Percentiles rank a stretch among this genome's conserved stretches.
phyloP scores from a whole-genome alignment of 1,140 invertebrate genomes.

The Atopsyche davidsoni region DNA sequence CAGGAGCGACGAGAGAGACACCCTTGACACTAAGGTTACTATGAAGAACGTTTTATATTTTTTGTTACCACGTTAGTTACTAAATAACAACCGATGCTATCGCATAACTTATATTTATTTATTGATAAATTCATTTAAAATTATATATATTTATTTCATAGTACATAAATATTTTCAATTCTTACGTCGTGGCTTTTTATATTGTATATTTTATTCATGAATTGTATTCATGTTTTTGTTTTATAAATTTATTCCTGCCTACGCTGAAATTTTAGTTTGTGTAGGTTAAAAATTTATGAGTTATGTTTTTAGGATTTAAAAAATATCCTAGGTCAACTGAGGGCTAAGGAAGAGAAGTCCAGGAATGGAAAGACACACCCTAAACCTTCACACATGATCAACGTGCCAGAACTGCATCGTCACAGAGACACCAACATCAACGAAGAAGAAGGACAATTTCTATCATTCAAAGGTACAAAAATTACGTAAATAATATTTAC shows the following conservation, averaged over 20 bases:
- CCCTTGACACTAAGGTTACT: slow-evolving; percentile 26
- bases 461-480: slow-evolving; percentile 41
- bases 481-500: too few species aligned
- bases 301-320: slow-evolving; percentile 36
- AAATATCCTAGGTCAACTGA: slow-evolving; percentile 39
- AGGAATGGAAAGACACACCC: slow-evolving; percentile 22
- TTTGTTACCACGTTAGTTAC: background rate
- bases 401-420: slow-evolving; percentile 36
- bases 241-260: too few species aligned
- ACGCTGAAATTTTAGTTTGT: too few species aligned
- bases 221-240: too few species aligned
- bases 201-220: too few species aligned
- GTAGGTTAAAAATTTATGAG: background rate
- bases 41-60: too few species aligned
- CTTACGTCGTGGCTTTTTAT: too few species aligned
- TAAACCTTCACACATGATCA: slow-evolving; percentile 32
- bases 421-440: slow-evolving; percentile 44
- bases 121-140: too few species aligned
- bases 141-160: too few species aligned
- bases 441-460: slow-evolving; percentile 36
- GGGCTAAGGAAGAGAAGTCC: slow-evolving; percentile 35
- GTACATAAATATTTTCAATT: too few species aligned
- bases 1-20: slow-evolving; percentile 29
- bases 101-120: background rate
- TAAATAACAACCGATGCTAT: background rate